Base-by-base conservation (phyloP, 2,113 vertebrate genomes). In the Prochilodus magdalenae region DNA sequence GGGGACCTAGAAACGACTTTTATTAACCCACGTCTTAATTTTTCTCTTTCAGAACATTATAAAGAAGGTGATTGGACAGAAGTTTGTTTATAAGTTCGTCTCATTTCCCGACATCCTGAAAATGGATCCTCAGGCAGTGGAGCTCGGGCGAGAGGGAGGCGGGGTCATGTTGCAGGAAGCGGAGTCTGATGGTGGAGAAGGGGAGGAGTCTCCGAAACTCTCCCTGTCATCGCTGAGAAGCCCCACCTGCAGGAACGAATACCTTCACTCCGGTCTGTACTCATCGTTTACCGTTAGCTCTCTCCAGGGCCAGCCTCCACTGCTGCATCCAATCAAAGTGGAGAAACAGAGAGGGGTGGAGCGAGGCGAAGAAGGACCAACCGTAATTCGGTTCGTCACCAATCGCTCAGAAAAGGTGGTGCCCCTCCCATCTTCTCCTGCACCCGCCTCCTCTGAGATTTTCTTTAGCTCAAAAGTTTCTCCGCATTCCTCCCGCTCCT, bases 51-150 rank as follows among this genome's bases (percentile, higher is more conserved):
- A 97, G 96, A 97, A 97, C 88, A 97, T 97, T 90, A 97, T 97
- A 91, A 97, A 97, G 93, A 97, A 97, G 90, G 96, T 97, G 88
- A 97, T 96, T 0, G 96, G 96, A 44, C 96, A 96, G 88, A 97
- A 97, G 91, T 97, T 97, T 90, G 96, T 97, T 67, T 97, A 97
- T 92, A 97, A 97, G 89, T 97, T 97, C 73, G 96, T 97, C 85
- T 97, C 96, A 0, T 97, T 97, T 89, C 96, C 96, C 15, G 96
- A 97, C 82, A 97, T 96, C 76, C 90, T 97, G 82, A 97, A 97
- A 88, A 95, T 96, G 95, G 96, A 97, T 89, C 94, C 96, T 0
- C 96, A 96, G 27, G 75, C 94, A 0, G 93, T 96, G 89, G 96
- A 97, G 85, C 89, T 95, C 86, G 95, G 94, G 89, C 90, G 95